phyloP scores from a whole-genome alignment of 2,797 vertebrate genomes.

The Cuculus canorus region DNA sequence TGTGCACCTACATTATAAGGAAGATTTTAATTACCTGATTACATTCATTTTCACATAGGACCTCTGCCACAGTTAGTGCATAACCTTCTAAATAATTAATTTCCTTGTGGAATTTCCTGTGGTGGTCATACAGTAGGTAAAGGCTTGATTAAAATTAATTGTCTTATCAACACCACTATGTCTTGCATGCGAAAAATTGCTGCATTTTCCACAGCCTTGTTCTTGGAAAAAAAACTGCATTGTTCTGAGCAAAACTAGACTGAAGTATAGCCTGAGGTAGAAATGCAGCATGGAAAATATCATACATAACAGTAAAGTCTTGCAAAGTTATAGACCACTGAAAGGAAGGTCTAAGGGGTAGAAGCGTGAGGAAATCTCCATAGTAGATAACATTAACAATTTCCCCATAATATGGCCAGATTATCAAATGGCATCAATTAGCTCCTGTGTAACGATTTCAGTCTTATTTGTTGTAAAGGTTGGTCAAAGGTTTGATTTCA shows the following conservation, averaged over 20 bases:
- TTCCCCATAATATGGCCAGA: not conserved
- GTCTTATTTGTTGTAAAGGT: not conserved
- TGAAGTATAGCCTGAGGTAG: not conserved
- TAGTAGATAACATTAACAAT: not conserved
- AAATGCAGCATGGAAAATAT: not conserved
- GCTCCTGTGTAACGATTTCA: not conserved
- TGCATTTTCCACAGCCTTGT: not conserved
- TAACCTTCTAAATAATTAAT: not conserved
- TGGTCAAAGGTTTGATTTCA: no score
- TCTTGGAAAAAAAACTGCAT: not conserved
- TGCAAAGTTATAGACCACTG: not conserved
- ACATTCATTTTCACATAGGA: not conserved
- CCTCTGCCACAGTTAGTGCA: not conserved
- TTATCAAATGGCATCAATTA: not conserved
- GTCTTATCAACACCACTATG: not conserved
- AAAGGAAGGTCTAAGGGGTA: not conserved
- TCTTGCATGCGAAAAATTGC: not conserved
- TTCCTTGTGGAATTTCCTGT: not conserved
- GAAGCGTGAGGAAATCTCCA: not conserved
- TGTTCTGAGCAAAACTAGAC: not conserved
- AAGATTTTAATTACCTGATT: not conserved
- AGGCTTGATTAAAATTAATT: not conserved
- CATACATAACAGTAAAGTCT: not conserved
- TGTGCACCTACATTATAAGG: not conserved
- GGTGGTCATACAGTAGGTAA: not conserved